Evolutionary conservation across 2,113 vertebrate species (phyloP).

Genomic region (Scomber colias): DNA sequence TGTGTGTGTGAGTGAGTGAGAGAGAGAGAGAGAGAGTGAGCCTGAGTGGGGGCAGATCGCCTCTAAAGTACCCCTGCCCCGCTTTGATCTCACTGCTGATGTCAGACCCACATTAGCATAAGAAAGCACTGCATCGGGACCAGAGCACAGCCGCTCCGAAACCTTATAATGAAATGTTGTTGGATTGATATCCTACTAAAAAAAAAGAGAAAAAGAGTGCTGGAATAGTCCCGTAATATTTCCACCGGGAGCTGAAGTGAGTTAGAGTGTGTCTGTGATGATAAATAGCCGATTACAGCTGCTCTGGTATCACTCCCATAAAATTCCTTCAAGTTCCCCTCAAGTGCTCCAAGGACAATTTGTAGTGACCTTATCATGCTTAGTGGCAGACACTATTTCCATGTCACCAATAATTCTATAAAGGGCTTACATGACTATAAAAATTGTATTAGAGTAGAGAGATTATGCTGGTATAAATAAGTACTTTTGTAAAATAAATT

Average conservation of each 20-base stretch:
- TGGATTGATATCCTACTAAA: not conserved
- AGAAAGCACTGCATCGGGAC: constrained; percentile 81
- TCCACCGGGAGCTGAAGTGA: constrained; percentile 24
- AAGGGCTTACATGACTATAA: not conserved
- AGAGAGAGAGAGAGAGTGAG: constrained; percentile 62
- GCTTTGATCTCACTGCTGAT: constrained; percentile 89
- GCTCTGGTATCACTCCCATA: constrained; percentile 13
- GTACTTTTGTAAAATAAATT: not conserved
- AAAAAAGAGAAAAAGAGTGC: not conserved
- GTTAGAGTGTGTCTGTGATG: constrained; percentile 20
- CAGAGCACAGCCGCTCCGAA: constrained; percentile 12
- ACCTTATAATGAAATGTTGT: not conserved
- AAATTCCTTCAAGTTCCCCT: constrained; percentile 7
- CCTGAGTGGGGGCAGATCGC: constrained; percentile 62
- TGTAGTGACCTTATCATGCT: not conserved
- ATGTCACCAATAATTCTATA: not conserved
- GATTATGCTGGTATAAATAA: not conserved
- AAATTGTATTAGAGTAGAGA: not conserved
- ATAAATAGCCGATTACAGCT: constrained; percentile 33
- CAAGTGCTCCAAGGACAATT: not conserved
- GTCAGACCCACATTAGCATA: constrained; percentile 92
- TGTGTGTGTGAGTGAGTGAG: constrained; percentile 2
- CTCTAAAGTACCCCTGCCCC: constrained; percentile 83
- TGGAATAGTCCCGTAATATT: constrained; percentile 1
- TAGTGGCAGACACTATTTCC: not conserved